A percentile compares a stretch with the other conserved stretches of the same genome.
These are phyloP conservation scores for Leptinotarsa rubiginosa DNA, from an alignment of 2,888 invertebrate species.

Conservation along the genomic window DNA sequence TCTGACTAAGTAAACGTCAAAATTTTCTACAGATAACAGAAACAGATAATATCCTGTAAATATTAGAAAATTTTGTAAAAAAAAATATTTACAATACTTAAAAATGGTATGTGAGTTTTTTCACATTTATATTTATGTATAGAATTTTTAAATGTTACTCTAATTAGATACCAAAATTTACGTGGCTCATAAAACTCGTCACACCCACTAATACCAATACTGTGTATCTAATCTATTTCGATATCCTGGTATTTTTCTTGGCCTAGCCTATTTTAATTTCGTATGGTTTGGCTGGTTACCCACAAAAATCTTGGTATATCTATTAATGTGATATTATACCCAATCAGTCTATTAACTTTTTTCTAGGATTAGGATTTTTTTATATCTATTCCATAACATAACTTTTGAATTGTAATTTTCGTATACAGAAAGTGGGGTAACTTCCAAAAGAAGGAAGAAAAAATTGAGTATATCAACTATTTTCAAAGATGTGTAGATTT, in stretches of 20 bases:
- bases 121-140: background rate
- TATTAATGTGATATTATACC: too few species aligned
- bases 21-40: constrained; percentile 1
- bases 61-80: constrained; percentile 3
- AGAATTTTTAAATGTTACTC: too few species aligned
- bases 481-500: too few species aligned
- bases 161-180: background rate
- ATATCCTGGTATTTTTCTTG: constrained; percentile 14
- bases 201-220: constrained; percentile 34
- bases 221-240: constrained; percentile 17
- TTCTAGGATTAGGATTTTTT: too few species aligned
- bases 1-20: constrained; percentile 11
- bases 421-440: too few species aligned
- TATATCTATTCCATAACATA: too few species aligned
- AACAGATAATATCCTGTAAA: constrained; percentile 11
- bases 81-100: background rate
- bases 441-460: too few species aligned
- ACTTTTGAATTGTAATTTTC: too few species aligned
- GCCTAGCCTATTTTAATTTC: background rate
- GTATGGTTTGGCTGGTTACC: background rate
- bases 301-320: background rate
- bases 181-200: constrained; percentile 27
- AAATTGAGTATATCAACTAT: too few species aligned
- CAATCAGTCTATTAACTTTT: too few species aligned
- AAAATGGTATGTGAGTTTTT: constrained; percentile 5